Base-by-base conservation (phyloP, 2,113 vertebrate genomes). In the Seriola aureovittata region DNA sequence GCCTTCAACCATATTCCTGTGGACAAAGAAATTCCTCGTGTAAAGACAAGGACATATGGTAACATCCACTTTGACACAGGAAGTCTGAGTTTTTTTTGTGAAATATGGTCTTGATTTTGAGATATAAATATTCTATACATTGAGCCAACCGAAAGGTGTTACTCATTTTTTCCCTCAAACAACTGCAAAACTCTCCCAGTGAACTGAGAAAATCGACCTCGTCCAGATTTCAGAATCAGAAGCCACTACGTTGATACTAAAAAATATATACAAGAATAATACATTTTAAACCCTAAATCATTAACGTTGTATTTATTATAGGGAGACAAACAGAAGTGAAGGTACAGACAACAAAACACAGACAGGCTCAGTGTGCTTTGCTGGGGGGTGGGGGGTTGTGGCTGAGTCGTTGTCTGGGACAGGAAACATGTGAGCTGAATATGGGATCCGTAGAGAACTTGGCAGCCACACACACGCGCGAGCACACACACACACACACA, bases 341-440 rank as follows among this genome's bases (percentile, higher is more conserved):
- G 16, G 19, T 58, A 6, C n/a, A 73, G 71, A 40, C 59, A 71
- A 60, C 2, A 67, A 48, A 52, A 82, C 25, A 48, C 66, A 85
- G 73, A 77, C 66, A 62, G 68, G 19, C 52, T 32, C 63, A 44
- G 3, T n/a, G 40, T 50, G 42, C 77, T 69, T 16, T 48, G 38
- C 66, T 59, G 50, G 78, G 42, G 75, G 14, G 48, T 5, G 34
- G 10, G 40, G 8, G 38, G 2, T 65, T 77, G 73, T 66, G 85
- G 65, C 77, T 62, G 60, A 62, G 67, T 81, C 16, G 44, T 29
- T 71, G 81, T 85, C 88, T 79, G 75, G 77, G 82, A 78, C 78
- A 85, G 89, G 84, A 88, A 88, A 86, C 88, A 82, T 88, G 87
- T 86, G 81, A 89, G 72, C 76, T 83, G 80, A 88, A 88, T 86